A percentile compares a stretch with the other conserved stretches of the same genome.
phyloP scores from a whole-genome alignment of 2,113 vertebrate species.

The Oryzias melastigma region DNA sequence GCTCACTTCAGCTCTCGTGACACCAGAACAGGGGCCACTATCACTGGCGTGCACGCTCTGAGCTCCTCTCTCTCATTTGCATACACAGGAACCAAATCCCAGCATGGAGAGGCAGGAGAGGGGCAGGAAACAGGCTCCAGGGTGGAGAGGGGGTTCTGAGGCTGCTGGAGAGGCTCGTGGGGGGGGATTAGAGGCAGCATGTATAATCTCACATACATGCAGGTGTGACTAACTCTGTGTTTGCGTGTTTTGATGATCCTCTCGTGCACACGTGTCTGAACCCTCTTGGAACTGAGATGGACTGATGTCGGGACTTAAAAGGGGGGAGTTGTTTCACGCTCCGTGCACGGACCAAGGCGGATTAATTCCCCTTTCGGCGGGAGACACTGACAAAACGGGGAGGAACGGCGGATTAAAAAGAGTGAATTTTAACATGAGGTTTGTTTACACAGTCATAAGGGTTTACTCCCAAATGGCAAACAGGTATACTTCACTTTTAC shows the following conservation, averaged over 20 bases:
- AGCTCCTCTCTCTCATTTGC: slow-evolving; percentile 60
- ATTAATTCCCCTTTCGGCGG: slow-evolving; percentile 53
- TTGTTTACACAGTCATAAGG: slow-evolving; percentile 68
- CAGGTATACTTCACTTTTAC: slow-evolving; percentile 61
- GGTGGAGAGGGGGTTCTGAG: slow-evolving; percentile 45
- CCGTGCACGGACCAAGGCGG: slow-evolving; percentile 36
- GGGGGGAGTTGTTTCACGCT: slow-evolving; percentile 43
- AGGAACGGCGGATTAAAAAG: slow-evolving; percentile 58
- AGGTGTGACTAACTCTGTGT: slow-evolving; percentile 65
- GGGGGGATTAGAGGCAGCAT: slow-evolving; percentile 58
- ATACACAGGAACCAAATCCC: slow-evolving; percentile 62
- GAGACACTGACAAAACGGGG: slow-evolving; percentile 32
- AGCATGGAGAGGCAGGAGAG: slow-evolving; percentile 39
- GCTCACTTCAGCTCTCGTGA: slow-evolving; percentile 43
- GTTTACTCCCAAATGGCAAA: slow-evolving; percentile 56
- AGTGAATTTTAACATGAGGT: slow-evolving; percentile 66
- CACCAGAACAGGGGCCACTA: slow-evolving; percentile 56
- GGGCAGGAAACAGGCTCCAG: slow-evolving; percentile 49
- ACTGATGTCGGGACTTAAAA: slow-evolving; percentile 60
- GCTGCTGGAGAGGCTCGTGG: slow-evolving; percentile 44
- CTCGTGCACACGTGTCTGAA: slow-evolving; percentile 51
- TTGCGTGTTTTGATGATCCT: slow-evolving; percentile 56
- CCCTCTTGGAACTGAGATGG: slow-evolving; percentile 57
- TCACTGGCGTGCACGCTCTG: slow-evolving; percentile 56
- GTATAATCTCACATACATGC: slow-evolving; percentile 56